Percentiles rank a stretch among this genome's conserved stretches.
Conservation (phyloP, 2,888 invertebrate species). For the Sinohyriopsis cumingii region DNA sequence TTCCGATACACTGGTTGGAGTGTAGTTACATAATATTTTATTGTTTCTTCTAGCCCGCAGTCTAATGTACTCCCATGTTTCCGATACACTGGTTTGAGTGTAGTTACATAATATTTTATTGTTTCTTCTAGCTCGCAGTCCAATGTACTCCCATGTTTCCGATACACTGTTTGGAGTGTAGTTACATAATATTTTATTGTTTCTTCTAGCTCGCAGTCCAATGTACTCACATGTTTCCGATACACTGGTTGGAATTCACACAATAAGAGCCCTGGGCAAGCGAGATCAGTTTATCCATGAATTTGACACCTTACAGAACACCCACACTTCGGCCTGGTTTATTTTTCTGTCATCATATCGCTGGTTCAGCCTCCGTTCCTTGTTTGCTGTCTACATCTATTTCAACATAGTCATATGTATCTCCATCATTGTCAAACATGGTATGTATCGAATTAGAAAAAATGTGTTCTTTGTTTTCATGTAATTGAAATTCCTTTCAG, state of each 20-base stretch:
- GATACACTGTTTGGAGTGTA: no score
- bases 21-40: no score
- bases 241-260: conserved; percentile 89
- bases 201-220: conserved; percentile 85
- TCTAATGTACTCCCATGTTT: no score
- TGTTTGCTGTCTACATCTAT: conserved; percentile 24
- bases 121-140: no score
- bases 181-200: conserved; percentile 4
- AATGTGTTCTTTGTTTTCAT: not conserved
- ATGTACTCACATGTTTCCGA: conserved; percentile 93
- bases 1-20: no score
- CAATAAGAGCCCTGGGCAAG: conserved; percentile 89
- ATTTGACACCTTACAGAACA: conserved; percentile 73
- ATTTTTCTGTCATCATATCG: conserved; percentile 89
- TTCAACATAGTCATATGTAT: conserved; percentile 28
- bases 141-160: no score
- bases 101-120: no score
- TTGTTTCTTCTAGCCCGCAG: no score
- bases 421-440: conserved; percentile 23
- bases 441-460: conserved; percentile 20
- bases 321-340: conserved; percentile 92
- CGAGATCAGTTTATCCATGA: conserved; percentile 81
- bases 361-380: conserved; percentile 81
- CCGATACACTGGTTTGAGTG: no score
- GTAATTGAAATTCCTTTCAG: no score